These are phyloP conservation scores for Rafetus swinhoei DNA, from an alignment of 2,113 vertebrate species.

Conservation along the genomic window DNA sequence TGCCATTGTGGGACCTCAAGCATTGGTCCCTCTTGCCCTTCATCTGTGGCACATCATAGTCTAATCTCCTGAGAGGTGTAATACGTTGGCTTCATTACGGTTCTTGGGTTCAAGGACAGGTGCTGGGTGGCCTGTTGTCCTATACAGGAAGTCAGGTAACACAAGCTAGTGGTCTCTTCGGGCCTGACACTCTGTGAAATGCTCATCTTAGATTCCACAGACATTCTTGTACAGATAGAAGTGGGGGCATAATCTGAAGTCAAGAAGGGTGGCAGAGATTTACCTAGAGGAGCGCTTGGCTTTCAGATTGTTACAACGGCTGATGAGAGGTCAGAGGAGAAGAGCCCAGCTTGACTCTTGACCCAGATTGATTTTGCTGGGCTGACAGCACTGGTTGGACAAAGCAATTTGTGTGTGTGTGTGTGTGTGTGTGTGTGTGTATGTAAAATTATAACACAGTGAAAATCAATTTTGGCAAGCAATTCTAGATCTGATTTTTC, in stretches of 20 bases:
- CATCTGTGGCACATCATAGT: neutral
- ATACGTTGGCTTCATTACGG: neutral
- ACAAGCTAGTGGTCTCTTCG: no score
- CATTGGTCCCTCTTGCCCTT: no score
- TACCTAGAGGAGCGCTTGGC: neutral
- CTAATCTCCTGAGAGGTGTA: neutral
- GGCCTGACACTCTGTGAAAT: neutral
- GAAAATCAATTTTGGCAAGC: neutral
- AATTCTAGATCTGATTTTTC: neutral
- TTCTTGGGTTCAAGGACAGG: neutral
- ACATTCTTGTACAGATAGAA: neutral
- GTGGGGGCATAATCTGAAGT: neutral
- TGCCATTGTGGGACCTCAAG: neutral
- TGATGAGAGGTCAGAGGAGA: neutral
- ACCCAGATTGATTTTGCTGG: neutral
- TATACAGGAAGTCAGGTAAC: no score
- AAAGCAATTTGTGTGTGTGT: no score
- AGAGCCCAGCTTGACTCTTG: neutral
- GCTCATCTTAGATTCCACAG: neutral
- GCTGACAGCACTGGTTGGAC: neutral
- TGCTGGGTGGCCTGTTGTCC: neutral
- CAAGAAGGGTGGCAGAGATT: neutral
- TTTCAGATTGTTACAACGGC: neutral
- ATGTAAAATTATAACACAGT: neutral
- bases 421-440: no score